Conservation (phyloP, 1,140 invertebrate genomes). For the Wasmannia auropunctata region DNA sequence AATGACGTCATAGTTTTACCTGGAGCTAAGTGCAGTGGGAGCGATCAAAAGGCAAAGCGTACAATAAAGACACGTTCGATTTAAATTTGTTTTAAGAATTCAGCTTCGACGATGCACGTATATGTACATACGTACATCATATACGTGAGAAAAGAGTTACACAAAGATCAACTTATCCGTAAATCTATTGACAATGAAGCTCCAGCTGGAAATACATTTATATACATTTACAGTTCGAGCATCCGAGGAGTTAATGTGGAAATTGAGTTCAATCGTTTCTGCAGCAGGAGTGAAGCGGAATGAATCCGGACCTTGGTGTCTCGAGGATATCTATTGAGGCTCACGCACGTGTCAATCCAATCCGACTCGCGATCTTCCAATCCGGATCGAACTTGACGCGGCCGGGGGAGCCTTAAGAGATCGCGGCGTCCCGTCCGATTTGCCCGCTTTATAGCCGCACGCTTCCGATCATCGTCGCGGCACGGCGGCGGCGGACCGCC, state of each 20-base stretch:
- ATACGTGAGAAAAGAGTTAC: not conserved
- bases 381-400: not conserved
- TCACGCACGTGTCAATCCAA: not conserved
- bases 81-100: not conserved
- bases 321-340: no score
- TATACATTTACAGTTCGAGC: not conserved
- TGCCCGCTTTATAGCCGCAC: no score
- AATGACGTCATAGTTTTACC: not conserved
- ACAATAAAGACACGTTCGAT: not conserved
- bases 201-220: not conserved
- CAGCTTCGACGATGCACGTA: not conserved
- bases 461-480: not conserved
- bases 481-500: no score
- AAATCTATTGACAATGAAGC: not conserved
- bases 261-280: not conserved
- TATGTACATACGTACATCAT: no score
- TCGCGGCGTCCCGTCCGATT: not conserved
- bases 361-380: not conserved
- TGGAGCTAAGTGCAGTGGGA: not conserved
- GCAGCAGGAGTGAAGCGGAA: no score
- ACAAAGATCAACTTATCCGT: not conserved
- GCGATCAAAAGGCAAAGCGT: not conserved
- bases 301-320: not conserved
- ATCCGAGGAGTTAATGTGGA: not conserved
- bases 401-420: not conserved